Conservation (phyloP, 1,140 invertebrate genomes). For the Pseudomyrmex pallidus region DNA sequence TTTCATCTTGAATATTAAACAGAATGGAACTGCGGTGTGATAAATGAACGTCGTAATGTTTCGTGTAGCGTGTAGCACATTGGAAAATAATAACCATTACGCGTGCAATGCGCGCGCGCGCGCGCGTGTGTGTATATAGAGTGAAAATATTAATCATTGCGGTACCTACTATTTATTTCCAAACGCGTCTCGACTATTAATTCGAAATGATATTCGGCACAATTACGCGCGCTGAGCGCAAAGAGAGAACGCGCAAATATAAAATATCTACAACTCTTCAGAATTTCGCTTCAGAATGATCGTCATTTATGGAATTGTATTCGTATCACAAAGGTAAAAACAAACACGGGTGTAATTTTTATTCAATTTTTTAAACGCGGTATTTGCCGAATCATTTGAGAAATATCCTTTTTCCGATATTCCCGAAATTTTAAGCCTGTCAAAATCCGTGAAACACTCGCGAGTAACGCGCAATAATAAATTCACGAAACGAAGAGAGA, state of each 20-base stretch:
- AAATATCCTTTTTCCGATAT: too few species aligned
- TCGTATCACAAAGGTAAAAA: background rate
- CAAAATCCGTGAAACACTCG: background rate
- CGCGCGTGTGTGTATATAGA: background rate
- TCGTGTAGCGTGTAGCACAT: background rate
- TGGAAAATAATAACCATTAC: constrained; percentile 34
- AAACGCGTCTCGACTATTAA: constrained; percentile 19
- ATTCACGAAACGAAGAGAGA: background rate
- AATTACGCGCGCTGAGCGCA: background rate
- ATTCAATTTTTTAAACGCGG: background rate
- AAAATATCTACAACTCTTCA: constrained; percentile 3
- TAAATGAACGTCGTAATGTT: constrained; percentile 30
- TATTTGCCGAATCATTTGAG: too few species aligned
- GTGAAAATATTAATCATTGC: constrained; percentile 40
- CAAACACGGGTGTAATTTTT: constrained; percentile 12
- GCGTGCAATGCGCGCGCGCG: too few species aligned
- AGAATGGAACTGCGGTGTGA: constrained; percentile 9
- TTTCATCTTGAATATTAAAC: constrained; percentile 28
- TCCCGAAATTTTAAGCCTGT: background rate
- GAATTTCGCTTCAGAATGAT: background rate
- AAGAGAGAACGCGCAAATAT: constrained; percentile 14
- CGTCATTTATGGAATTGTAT: constrained; percentile 14
- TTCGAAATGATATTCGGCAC: background rate
- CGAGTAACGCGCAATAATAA: background rate
- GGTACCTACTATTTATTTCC: constrained; percentile 9